A percentile compares a stretch with the other conserved stretches of the same genome.
These are phyloP conservation scores for Spodoptera exigua DNA, from an alignment of 2,888 invertebrate species.

Conservation along the genomic window DNA sequence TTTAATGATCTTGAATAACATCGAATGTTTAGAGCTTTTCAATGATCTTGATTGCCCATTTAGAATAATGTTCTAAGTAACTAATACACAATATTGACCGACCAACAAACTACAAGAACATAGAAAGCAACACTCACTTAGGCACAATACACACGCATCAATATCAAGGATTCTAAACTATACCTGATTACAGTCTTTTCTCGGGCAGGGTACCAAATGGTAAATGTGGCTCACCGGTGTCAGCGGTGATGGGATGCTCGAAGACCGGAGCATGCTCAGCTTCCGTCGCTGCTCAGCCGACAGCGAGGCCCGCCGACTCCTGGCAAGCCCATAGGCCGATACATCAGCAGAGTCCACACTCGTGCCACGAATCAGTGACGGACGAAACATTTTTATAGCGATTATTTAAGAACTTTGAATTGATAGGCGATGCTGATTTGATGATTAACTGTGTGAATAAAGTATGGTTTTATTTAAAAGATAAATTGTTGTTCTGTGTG, in stretches of 20 bases:
- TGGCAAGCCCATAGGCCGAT: slow-evolving; percentile 78
- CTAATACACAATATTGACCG: neutral
- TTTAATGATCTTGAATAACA: too few relatives aligned
- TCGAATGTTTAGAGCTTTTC: too few relatives aligned
- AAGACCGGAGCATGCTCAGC: slow-evolving; percentile 79
- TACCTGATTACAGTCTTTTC: slow-evolving; percentile 88
- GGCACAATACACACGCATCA: slow-evolving; percentile 46
- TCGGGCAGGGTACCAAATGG: slow-evolving; percentile 88
- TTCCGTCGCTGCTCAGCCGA: slow-evolving; percentile 83
- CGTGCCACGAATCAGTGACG: slow-evolving; percentile 76
- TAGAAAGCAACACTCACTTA: slow-evolving; percentile 54
- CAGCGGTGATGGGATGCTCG: slow-evolving; percentile 81
- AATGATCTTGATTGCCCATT: too few relatives aligned
- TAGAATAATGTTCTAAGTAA: neutral
- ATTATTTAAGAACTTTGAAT: slow-evolving; percentile 9
- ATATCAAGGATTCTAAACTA: slow-evolving; percentile 51
- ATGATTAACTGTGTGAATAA: slow-evolving; percentile 15
- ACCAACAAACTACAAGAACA: slow-evolving; percentile 15
- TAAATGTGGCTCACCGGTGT: slow-evolving; percentile 89
- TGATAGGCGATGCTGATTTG: slow-evolving; percentile 26
- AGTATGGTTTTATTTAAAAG: neutral
- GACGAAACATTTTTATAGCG: slow-evolving; percentile 76
- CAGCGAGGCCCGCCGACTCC: slow-evolving; percentile 85
- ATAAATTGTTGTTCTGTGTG: neutral
- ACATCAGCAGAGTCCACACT: slow-evolving; percentile 79